phyloP scores from a whole-genome alignment of 2,888 invertebrate species.

The Thereva unica region DNA sequence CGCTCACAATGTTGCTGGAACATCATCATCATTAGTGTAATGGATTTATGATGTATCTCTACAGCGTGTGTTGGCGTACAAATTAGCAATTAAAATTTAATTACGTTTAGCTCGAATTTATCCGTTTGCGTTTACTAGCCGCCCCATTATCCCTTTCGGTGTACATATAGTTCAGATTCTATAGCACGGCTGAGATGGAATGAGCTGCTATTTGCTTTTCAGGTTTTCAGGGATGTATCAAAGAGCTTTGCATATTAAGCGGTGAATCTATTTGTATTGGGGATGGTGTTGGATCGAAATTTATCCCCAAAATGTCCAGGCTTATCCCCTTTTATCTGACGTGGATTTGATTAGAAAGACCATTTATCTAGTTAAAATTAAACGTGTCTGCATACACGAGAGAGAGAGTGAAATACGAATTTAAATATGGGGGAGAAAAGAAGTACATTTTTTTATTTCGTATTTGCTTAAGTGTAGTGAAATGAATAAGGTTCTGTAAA shows the following conservation, averaged over 20 bases:
- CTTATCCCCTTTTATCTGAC: too few relatives aligned
- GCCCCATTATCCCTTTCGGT: slow-evolving; percentile 12
- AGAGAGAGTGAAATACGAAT: too few relatives aligned
- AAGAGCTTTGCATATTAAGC: slow-evolving; percentile 24
- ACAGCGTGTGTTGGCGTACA: slow-evolving; percentile 27
- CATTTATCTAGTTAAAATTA: too few relatives aligned
- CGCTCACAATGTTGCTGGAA: slow-evolving; percentile 35
- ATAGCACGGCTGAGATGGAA: not conserved
- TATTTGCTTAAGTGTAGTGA: too few relatives aligned
- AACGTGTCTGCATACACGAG: too few relatives aligned
- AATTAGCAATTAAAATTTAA: slow-evolving; percentile 40
- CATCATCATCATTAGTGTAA: slow-evolving; percentile 41
- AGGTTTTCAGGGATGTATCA: slow-evolving; percentile 6
- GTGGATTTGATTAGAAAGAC: too few relatives aligned
- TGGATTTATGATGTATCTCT: slow-evolving; percentile 41
- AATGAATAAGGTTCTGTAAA: too few relatives aligned
- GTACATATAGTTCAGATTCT: slow-evolving; percentile 3
- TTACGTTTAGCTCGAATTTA: slow-evolving; percentile 36
- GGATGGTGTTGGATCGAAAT: slow-evolving; percentile 17
- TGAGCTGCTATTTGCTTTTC: slow-evolving; percentile 24
- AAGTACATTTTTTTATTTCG: too few relatives aligned
- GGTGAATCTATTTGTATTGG: slow-evolving; percentile 18
- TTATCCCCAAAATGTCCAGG: not conserved
- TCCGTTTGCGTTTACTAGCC: slow-evolving; percentile 11
- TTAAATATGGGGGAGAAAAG: too few relatives aligned